These are phyloP conservation scores for Macrobrachium rosenbergii DNA, from an alignment of 1,140 invertebrate species.

Conservation along the genomic window DNA sequence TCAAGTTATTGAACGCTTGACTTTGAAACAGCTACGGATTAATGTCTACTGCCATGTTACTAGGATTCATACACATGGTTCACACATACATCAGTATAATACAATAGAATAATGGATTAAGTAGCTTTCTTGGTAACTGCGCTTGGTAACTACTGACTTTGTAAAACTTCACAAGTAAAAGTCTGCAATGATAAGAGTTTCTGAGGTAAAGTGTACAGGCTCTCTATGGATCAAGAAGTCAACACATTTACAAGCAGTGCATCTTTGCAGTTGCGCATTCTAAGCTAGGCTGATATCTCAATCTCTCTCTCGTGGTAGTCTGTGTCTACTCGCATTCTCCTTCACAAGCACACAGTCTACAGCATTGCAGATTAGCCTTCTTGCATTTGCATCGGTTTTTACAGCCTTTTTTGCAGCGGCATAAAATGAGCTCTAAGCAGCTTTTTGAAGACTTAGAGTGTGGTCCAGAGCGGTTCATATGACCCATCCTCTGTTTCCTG, in stretches of 20 bases:
- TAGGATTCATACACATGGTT: background rate
- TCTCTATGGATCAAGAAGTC: constrained; percentile 1
- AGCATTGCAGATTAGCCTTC: constrained; percentile 13
- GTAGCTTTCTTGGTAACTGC: background rate
- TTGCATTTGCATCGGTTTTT: constrained; percentile 34
- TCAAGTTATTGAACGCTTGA: background rate
- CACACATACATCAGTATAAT: background rate
- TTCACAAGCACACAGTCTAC: background rate
- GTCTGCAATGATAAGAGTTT: background rate
- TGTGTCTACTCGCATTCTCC: constrained; percentile 25
- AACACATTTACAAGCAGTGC: background rate
- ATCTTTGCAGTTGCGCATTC: too few relatives aligned
- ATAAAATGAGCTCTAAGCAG: constrained; percentile 16
- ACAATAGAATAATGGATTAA: background rate
- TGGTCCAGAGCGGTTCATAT: constrained; percentile 1
- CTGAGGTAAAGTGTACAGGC: background rate
- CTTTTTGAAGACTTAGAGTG: constrained; percentile 13
- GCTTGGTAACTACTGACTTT: background rate
- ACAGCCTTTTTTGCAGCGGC: constrained; percentile 31
- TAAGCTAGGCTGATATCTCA: background rate
- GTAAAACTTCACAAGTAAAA: background rate
- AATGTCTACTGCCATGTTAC: background rate
- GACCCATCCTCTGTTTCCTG: background rate
- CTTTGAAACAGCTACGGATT: background rate
- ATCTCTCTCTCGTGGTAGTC: background rate